Evolutionary conservation across 2,888 invertebrate genomes (phyloP).

Genomic region (Petrophora chlorosata): DNA sequence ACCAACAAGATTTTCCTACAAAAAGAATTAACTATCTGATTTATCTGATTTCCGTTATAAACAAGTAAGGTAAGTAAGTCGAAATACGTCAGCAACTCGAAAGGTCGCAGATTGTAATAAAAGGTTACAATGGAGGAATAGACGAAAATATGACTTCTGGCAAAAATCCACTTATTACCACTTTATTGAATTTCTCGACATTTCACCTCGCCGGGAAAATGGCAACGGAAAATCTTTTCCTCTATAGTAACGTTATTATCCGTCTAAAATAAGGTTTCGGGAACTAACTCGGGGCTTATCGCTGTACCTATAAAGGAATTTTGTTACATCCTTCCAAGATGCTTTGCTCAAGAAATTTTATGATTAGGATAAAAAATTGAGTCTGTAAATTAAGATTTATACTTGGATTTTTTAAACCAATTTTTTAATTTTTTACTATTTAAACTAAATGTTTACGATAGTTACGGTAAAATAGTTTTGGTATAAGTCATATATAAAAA

Average conservation of each 20-base stretch:
- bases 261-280: slow-evolving; percentile 47
- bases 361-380: too few species aligned
- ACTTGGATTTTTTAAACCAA: too few species aligned
- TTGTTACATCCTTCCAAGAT: too few species aligned
- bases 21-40: too few species aligned
- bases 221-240: slow-evolving; percentile 53
- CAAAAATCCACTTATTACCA: slow-evolving; percentile 70
- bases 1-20: too few species aligned
- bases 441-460: too few species aligned
- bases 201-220: slow-evolving; percentile 58
- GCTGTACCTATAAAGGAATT: slow-evolving; percentile 34
- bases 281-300: slow-evolving; percentile 42
- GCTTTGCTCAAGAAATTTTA: too few species aligned
- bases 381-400: too few species aligned
- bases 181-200: slow-evolving; percentile 71
- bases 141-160: slow-evolving; percentile 62
- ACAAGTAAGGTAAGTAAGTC: slow-evolving; percentile 24
- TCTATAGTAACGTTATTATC: slow-evolving; percentile 50
- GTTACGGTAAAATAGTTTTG: too few species aligned
- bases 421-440: too few species aligned
- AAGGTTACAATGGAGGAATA: slow-evolving; percentile 53
- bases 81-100: slow-evolving; percentile 22
- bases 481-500: too few species aligned
- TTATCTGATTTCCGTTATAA: too few species aligned
- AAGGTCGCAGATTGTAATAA: slow-evolving; percentile 49